Base-by-base conservation (phyloP, 2,888 invertebrate species). In the Gari tellinella region DNA sequence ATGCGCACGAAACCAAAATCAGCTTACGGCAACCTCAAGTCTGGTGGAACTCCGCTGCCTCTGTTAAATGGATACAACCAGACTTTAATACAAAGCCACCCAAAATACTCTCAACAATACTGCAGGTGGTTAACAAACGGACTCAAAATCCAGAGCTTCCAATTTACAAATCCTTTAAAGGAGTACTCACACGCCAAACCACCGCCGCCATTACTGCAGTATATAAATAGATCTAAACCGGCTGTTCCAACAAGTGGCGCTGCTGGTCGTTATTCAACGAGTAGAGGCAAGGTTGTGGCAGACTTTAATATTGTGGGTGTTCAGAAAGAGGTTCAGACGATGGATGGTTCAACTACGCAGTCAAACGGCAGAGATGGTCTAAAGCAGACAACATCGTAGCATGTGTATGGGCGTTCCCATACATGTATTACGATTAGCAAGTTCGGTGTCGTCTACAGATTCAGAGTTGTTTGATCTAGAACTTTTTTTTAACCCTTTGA, bases 71-170 rank as follows among this genome's bases (percentile, higher is more conserved):
- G 82, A 26, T 83, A 79, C 48, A 76, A 67, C 41, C 80, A 83
- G 56, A 77, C 82, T 37, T 66, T 83, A 0, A 68, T 75, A 15
- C 77, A 76, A 31, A 72, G 66, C 48, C 75, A 77, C 41, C 83
- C 81, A 8, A 52, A 72, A 45, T 76, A 79, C 62, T 72, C 80
- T 25, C 82, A 82, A 49, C 64, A 57, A 63, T 79, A 81, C 37
- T 68, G 79, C 40, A 72, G 61, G 10, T 83, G 83, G 83, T 55
- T 83, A 12, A 82, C 83, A 17, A 63, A 77, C 45, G 82, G 83
- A 23, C 61, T 83, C 10, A 83, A 83, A 75, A 79, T 83, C 10
- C 83, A 83, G 57, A 83, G 82, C 60, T 70, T 83, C 45, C 58
- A 57, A 15, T 49, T 43, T 23, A 31, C 53, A 12, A 46, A 56